Conservation (phyloP, 2,888 invertebrate genomes). For the Eurytoma adleriae region DNA sequence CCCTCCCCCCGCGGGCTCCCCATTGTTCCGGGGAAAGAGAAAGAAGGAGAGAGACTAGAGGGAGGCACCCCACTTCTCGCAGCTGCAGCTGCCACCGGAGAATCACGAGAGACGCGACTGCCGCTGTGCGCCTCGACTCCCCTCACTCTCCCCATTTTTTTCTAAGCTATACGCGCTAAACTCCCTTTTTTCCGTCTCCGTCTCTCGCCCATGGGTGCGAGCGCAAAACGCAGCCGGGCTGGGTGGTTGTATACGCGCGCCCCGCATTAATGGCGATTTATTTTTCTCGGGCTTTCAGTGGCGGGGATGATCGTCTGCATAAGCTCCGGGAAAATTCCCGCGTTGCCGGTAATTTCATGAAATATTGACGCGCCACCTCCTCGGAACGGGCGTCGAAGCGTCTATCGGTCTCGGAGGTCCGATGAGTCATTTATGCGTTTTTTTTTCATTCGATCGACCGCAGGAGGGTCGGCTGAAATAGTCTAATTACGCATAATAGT, state of each 20-base stretch:
- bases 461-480: too few relatives aligned
- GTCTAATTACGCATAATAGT: too few relatives aligned
- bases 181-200: constrained; percentile 3
- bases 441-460: too few relatives aligned
- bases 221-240: not conserved
- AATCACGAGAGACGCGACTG: constrained; percentile 37
- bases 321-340: too few relatives aligned
- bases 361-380: constrained; percentile 7
- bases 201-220: not conserved
- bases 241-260: not conserved
- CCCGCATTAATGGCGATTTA: constrained; percentile 46
- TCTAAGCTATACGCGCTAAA: not conserved
- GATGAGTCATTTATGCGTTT: too few relatives aligned
- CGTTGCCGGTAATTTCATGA: constrained; percentile 11
- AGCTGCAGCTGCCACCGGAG: constrained; percentile 47
- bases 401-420: too few relatives aligned
- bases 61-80: constrained; percentile 13
- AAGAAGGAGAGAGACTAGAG: too few relatives aligned
- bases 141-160: not conserved
- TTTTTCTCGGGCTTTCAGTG: constrained; percentile 33
- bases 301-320: constrained; percentile 2
- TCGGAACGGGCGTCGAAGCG: too few relatives aligned
- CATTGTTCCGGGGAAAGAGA: constrained; percentile 26
- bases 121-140: not conserved
- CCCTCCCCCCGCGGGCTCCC: not conserved